Percentiles rank a stretch among this genome's conserved stretches.
Conservation (phyloP, 2,888 invertebrate species). For the Rhagonycha lutea region DNA sequence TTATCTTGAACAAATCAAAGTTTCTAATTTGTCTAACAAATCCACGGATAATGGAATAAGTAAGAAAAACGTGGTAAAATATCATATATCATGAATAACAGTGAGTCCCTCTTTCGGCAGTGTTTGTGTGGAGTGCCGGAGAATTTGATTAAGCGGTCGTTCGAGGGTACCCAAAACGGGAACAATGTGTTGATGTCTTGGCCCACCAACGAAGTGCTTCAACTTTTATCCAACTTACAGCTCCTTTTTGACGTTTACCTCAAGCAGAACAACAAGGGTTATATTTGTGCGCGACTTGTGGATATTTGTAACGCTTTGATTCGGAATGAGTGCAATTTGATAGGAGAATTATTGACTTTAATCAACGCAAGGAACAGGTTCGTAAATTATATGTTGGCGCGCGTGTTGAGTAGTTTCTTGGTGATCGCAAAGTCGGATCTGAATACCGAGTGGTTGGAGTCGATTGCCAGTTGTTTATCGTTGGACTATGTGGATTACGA, state of each 20-base stretch:
- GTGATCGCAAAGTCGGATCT: constrained; percentile 82
- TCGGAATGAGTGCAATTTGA: constrained; percentile 80
- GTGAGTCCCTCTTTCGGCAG: constrained; percentile 71
- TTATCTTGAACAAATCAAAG: too few relatives aligned
- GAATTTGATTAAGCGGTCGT: constrained; percentile 69
- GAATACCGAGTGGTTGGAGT: constrained; percentile 79
- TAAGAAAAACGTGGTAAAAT: too few relatives aligned
- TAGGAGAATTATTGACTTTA: constrained; percentile 81
- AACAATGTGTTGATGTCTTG: constrained; percentile 62
- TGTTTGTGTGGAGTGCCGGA: constrained; percentile 80
- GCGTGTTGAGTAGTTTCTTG: constrained; percentile 80
- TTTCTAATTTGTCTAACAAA: too few relatives aligned
- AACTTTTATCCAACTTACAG: constrained; percentile 83
- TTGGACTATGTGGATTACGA: constrained; percentile 67
- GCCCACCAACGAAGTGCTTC: constrained; percentile 70
- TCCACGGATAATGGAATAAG: too few relatives aligned
- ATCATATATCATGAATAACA: too few relatives aligned
- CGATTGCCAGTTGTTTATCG: constrained; percentile 73
- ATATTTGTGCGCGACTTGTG: constrained; percentile 80
- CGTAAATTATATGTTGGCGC: constrained; percentile 78
- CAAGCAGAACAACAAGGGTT: constrained; percentile 81
- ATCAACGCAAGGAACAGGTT: constrained; percentile 78
- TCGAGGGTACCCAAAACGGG: constrained; percentile 62
- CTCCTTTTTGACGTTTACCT: constrained; percentile 82
- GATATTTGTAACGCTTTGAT: constrained; percentile 80